phyloP scores from a whole-genome alignment of 1,140 invertebrate genomes.

The Muscidifurax raptorellus region DNA sequence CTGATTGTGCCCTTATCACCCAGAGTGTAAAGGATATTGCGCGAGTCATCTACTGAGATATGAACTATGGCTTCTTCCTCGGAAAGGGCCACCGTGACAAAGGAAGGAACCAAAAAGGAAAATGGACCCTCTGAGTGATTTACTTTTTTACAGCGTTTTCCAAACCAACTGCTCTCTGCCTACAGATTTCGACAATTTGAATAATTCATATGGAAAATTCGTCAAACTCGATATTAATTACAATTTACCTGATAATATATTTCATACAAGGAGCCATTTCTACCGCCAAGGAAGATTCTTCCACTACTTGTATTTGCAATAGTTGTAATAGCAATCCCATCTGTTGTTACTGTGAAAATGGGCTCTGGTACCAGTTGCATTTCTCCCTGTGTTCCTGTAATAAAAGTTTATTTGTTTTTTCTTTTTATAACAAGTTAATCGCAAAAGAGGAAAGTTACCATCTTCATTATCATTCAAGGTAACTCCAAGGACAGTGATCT shows the following conservation, averaged over 20 bases:
- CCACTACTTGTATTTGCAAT: slow-evolving; percentile 89
- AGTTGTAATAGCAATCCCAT: slow-evolving; percentile 90
- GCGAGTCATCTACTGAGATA: slow-evolving; percentile 92
- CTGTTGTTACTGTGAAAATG: slow-evolving; percentile 93
- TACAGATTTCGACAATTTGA: slow-evolving; percentile 66
- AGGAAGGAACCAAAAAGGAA: slow-evolving; percentile 94
- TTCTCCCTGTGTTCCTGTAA: slow-evolving; percentile 80
- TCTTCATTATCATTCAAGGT: slow-evolving; percentile 77
- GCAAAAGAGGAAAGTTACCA: slow-evolving; percentile 63
- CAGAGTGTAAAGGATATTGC: slow-evolving; percentile 93
- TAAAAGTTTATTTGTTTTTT: slow-evolving; percentile 25
- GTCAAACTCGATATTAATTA: slow-evolving; percentile 22
- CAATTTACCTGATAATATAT: slow-evolving; percentile 90
- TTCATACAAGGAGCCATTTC: slow-evolving; percentile 97
- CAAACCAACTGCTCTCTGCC: slow-evolving; percentile 93
- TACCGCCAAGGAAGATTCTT: slow-evolving; percentile 95
- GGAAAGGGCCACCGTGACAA: slow-evolving; percentile 87
- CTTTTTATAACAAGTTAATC: slow-evolving; percentile 4
- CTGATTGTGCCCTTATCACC: slow-evolving; percentile 89
- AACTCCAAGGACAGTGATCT: slow-evolving; percentile 93
- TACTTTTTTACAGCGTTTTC: slow-evolving; percentile 94
- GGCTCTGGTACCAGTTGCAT: slow-evolving; percentile 96
- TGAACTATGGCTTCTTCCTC: slow-evolving; percentile 93
- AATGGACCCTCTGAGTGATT: slow-evolving; percentile 94
- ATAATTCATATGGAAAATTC: slow-evolving; percentile 3